A percentile compares a stretch with the other conserved stretches of the same genome.
phyloP scores from a whole-genome alignment of 1,140 invertebrate species.

The Monomorium pharaonis region DNA sequence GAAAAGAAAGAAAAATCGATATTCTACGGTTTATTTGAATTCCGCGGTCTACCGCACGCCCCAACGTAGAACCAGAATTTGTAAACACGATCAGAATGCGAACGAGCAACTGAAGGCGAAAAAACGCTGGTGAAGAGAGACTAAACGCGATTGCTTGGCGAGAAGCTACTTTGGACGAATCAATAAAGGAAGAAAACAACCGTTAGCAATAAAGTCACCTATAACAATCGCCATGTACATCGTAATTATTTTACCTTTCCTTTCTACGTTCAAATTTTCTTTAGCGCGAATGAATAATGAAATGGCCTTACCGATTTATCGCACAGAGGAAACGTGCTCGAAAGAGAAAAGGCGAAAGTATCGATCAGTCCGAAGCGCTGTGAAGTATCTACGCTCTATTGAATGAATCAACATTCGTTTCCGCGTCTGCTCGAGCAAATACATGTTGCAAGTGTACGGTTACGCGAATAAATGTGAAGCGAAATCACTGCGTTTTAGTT shows the following conservation, averaged over 20 bases:
- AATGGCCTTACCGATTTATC: slow-evolving; percentile 26
- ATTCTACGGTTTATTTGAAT: slow-evolving; percentile 71
- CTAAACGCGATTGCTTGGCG: slow-evolving; percentile 17
- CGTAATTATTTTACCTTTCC: neutral
- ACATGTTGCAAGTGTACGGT: slow-evolving; percentile 34
- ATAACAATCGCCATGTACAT: neutral
- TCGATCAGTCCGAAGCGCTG: slow-evolving; percentile 48
- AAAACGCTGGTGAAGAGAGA: slow-evolving; percentile 45
- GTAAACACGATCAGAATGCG: slow-evolving; percentile 64
- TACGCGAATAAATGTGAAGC: slow-evolving; percentile 45
- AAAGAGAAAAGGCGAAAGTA: slow-evolving; percentile 57
- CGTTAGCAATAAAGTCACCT: neutral
- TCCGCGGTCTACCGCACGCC: slow-evolving; percentile 53
- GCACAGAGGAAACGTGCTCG: neutral
- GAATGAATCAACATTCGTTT: slow-evolving; percentile 72
- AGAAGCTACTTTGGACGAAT: slow-evolving; percentile 41
- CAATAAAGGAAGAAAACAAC: neutral
- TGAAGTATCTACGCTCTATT: slow-evolving; percentile 56
- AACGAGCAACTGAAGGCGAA: slow-evolving; percentile 47
- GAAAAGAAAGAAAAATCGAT: slow-evolving; percentile 49
- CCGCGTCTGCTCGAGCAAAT: slow-evolving; percentile 48
- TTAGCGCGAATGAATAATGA: slow-evolving; percentile 4
- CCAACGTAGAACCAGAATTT: slow-evolving; percentile 62
- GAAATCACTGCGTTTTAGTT: slow-evolving; percentile 53
- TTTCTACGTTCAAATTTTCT: neutral